phyloP scores from a whole-genome alignment of 64 coral and sea anemone genomes.

The Anthopleura sola region DNA sequence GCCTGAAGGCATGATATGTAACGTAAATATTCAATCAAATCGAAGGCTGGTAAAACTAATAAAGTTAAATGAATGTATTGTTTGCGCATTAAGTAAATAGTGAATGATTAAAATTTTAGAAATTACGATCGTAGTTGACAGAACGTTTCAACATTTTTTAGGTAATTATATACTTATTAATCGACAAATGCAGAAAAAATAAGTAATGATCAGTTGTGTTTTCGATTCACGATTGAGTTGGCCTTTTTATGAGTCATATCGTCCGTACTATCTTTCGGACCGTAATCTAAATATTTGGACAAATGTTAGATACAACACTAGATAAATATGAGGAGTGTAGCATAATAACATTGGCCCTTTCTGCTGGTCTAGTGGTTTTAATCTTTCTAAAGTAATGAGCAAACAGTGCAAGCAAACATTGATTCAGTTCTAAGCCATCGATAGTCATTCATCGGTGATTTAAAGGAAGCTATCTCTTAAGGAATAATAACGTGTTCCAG shows the following conservation, averaged over 20 bases:
- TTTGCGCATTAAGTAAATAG: neutral
- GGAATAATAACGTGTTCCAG: neutral
- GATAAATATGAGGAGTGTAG: neutral
- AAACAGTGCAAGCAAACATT: neutral
- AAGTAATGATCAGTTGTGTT: neutral
- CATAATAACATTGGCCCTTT: neutral
- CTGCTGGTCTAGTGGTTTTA: neutral
- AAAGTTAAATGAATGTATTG: neutral
- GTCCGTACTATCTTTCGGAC: neutral
- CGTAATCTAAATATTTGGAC: conserved; percentile 6
- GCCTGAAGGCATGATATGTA: neutral
- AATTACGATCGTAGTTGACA: neutral
- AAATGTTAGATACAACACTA: conserved; percentile 3
- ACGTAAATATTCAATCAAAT: neutral
- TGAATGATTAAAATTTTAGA: neutral
- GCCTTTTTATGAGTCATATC: neutral
- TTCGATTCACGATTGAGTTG: neutral
- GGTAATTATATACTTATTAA: neutral
- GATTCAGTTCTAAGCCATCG: neutral
- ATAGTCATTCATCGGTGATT: neutral
- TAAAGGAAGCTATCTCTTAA: neutral
- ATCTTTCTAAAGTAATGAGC: conserved; percentile 9
- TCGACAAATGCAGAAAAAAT: neutral
- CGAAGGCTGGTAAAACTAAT: neutral
- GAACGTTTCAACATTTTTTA: neutral